Evolutionary conservation across 2,797 vertebrate genomes (phyloP), one percentile per base, ranked within the genome.

Genomic region (Smutsia gigantea): DNA sequence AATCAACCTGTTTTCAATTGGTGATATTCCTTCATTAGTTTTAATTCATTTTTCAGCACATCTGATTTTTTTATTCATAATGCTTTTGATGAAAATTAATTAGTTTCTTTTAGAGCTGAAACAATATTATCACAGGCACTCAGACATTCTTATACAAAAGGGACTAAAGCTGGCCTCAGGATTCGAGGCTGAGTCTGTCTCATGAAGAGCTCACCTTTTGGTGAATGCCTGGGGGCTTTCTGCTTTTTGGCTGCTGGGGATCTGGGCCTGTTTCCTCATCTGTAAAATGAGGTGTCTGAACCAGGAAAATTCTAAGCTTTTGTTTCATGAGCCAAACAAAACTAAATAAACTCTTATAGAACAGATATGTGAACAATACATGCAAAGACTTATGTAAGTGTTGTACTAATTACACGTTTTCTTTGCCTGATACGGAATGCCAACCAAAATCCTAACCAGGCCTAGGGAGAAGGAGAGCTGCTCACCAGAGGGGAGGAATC

Each of bases 31-130:
- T 97, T 97, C 96, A 97, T 96, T 96, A 95, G 82, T 91, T 97
- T 96, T 94, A 96, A 97, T 94, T 97, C 96, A 93, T 68, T 97
- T 97, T 93, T 91, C 34, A 85, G 81, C 93, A 64, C 87, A 82
- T 82, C 72, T 64, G 72, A 90, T 81, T 88, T 96, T 95, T 87
- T 93, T 55, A 88, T 97, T 96, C 93, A 34, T 81, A 71, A 96
- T 91, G 87, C 95, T 94, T 97, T 97, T 93, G 91, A 96, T 97
- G 92, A 95, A 97, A 96, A 97, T 97, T 97, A 98, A 97, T 97
- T 96, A 96, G 91, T 97, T 96, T 93, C 83, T 93, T 94, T 95
- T 90, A 88, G 89, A 90, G 72, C 34, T 77, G 78, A 96, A 93
- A 96, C 94, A 96, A 46, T 96, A 68, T 90, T 93, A 92, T 97